A percentile compares a stretch with the other conserved stretches of the same genome.
phyloP scores from a whole-genome alignment of 2,113 vertebrate genomes.

The Cnemophilus loriae region DNA sequence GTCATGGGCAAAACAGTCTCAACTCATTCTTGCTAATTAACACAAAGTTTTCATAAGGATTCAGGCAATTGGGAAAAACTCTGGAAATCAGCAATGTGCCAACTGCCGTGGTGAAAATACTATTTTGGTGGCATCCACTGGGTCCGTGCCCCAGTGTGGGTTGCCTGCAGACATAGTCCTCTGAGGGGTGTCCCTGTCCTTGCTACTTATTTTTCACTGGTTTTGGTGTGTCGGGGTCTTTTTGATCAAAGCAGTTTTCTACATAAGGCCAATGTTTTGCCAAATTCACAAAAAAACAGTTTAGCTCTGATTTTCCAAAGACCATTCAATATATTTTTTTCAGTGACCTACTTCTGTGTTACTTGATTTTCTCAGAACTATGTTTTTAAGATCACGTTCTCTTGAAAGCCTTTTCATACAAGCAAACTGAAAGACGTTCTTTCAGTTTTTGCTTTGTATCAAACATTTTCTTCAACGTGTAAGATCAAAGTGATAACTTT shows the following conservation, averaged over 20 bases:
- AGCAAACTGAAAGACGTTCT: neutral
- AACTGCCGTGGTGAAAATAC: neutral
- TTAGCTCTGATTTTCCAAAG: slow-evolving; percentile 37
- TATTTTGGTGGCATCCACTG: neutral
- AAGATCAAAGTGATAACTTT: neutral
- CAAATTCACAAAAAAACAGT: neutral
- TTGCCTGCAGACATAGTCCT: neutral
- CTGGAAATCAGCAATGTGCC: neutral
- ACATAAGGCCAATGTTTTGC: neutral
- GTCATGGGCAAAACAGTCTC: neutral
- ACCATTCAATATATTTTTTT: slow-evolving; percentile 13
- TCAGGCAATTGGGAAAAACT: neutral
- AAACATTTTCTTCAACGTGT: neutral
- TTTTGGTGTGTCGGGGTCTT: neutral
- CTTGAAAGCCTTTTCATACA: neutral
- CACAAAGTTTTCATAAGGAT: neutral
- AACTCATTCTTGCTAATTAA: neutral
- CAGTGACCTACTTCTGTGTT: neutral
- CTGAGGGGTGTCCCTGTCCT: neutral
- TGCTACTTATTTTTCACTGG: neutral
- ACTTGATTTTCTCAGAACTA: neutral
- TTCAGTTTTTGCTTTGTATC: neutral
- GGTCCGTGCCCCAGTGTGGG: fast-evolving
- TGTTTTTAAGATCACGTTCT: neutral
- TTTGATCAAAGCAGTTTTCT: neutral